Evolutionary conservation across 2,797 vertebrate genomes (phyloP).

Genomic region (Lagodon rhomboides): DNA sequence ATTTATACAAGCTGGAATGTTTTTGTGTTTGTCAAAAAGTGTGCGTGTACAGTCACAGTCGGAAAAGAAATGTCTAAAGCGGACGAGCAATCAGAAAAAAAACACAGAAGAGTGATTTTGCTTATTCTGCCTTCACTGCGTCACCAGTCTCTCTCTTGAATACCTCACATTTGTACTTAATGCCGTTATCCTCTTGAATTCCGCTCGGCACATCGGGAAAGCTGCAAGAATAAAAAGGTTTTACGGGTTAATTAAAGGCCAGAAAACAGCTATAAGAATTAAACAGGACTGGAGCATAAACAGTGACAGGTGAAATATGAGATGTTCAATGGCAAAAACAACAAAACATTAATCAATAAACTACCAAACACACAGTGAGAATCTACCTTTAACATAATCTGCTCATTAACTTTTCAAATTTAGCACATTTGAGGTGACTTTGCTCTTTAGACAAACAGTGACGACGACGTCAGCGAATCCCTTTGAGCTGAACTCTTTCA

Average conservation of each 20-base stretch:
- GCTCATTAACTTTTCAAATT: neutral
- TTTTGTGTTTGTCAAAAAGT: neutral
- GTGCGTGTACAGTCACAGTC: too few species aligned
- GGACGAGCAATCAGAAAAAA: neutral
- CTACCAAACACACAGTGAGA: neutral
- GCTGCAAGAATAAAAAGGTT: slow-evolving; percentile 49
- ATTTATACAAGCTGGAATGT: slow-evolving; percentile 2
- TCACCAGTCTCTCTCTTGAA: slow-evolving; percentile 78
- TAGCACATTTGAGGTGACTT: neutral
- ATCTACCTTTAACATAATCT: neutral
- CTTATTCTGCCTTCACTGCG: neutral
- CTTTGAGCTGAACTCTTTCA: slow-evolving; percentile 6
- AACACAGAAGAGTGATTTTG: neutral
- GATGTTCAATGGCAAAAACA: too few species aligned
- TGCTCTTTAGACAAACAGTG: neutral
- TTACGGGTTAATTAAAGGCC: slow-evolving; percentile 1
- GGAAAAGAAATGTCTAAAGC: too few species aligned
- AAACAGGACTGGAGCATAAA: neutral
- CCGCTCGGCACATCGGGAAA: slow-evolving; percentile 82
- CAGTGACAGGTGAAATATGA: too few species aligned
- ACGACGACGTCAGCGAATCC: slow-evolving; percentile 27
- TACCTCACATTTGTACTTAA: slow-evolving; percentile 85
- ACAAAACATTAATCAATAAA: too few species aligned
- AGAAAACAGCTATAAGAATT: neutral
- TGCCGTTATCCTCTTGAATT: slow-evolving; percentile 88